These are phyloP conservation scores for fruit fly (Drosophila melanogaster) DNA, from an alignment of 1,140 invertebrate genomes.

Conservation along the genomic window Release_6_plus_ISO1_MT NT_033779.5:16832501-16833000, in stretches of 20 bases:
- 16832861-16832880: slow-evolving; percentile 54
- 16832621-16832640: slow-evolving; percentile 77
- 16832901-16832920: slow-evolving; percentile 91
- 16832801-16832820: slow-evolving; percentile 53
- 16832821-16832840: too few species aligned
- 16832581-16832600: slow-evolving; percentile 82
- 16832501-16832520: slow-evolving; percentile 18
- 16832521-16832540: slow-evolving; percentile 13
- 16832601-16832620: slow-evolving; percentile 73
- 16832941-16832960: slow-evolving; percentile 88
- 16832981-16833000: slow-evolving; percentile 89
- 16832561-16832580: slow-evolving; percentile 73
- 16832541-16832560: slow-evolving; percentile 35
- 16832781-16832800: slow-evolving; percentile 88
- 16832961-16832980: slow-evolving; percentile 91
- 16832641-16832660: slow-evolving; percentile 70
- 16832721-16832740: slow-evolving; percentile 89
- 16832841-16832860: neutral
- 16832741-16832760: slow-evolving; percentile 88
- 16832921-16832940: slow-evolving; percentile 88
- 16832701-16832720: slow-evolving; percentile 86
- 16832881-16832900: slow-evolving; percentile 88
- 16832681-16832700: slow-evolving; percentile 85
- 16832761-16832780: slow-evolving; percentile 89
- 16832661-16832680: slow-evolving; percentile 75